Base-by-base conservation (phyloP, 2,888 invertebrate species). In the Fragum sueziense region DNA sequence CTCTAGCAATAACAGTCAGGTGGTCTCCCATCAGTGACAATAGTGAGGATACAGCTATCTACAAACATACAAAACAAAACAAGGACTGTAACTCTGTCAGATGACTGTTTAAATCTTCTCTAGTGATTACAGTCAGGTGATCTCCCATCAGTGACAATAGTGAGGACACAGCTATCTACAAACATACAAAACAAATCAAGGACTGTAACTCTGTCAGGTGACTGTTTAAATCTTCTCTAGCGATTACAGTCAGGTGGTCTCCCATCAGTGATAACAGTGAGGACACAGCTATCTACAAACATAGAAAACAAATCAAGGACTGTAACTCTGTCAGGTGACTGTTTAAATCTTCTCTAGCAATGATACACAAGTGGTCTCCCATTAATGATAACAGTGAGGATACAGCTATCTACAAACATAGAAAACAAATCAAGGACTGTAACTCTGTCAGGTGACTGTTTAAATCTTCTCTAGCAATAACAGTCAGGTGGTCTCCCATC, bases 101-200 rank as follows among this genome's bases (percentile, higher is more conserved):
- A 62, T 96, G 94, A 0, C 95, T 93, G 51, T 94, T 95, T 54
- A 97, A 94, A 72, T 97, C 96, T 0, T 95, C 94, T 7, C 95
- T 94, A 0, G 94, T 94, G 33, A 90, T 94, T 82, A 14, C 17
- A 61, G 31, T 11, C 79, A 98, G 95, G 86, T 96, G 96, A 70
- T 97, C 96, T 0, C 95, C 95, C 41, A 98, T 92, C 1, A 98
- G 94, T 1, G 95, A 94, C 96, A 98, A 96, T 7, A 98, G 94
- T 1, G 87, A 80, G 20, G 82, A 79, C 2, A 90, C 80, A 80
- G 88, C 85, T 25, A 71, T 59, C 90, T 90, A 80, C 11, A 82
- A 76, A 37, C 20, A 6, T 47, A n/a, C n/a, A n/a, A n/a, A n/a
- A n/a, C n/a, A n/a, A n/a, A n/a, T n/a, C n/a, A 98, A 96, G 0